Evolutionary conservation across 2,113 vertebrate genomes (phyloP), one percentile per base, ranked within the genome.

Genomic region (Cyprinodon variegatus): DNA sequence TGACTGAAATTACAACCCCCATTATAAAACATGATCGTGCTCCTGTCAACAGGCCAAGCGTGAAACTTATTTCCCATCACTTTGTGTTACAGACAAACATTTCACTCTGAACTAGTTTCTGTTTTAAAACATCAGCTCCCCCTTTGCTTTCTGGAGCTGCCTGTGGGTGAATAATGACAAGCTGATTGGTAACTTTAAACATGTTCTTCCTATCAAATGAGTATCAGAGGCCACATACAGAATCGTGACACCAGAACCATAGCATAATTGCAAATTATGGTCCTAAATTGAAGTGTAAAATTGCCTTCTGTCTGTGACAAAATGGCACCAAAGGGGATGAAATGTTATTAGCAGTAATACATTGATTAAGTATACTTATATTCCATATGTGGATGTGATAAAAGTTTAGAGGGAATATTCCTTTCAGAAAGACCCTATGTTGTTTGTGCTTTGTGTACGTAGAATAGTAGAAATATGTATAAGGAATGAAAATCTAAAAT

Each of bases 251-350:
- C 83, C 82, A 86, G 79, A 88, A 86, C 74, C 64, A 29, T 11
- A 3, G 43, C 59, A 89, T 88, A 85, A 91, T 89, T 90, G 68
- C 86, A 89, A 86, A 88, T 87, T 86, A 88, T 57, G 74, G 61
- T 68, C 65, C 66, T 66, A 53, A 84, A 87, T 81, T 61, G 17
- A 63, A 73, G 64, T 61, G 72, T 78, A 66, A 75, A 84, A 83
- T 85, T 75, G 64, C 61, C 62, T 65, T 83, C 72, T 79, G 68
- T 83, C 76, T 81, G 76, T 75, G 70, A 70, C 61, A 84, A 86
- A 79, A 84, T 29, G 68, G 17, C 63, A 65, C 82, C 68, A 79
- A 70, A 78, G 67, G 71, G 68, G 77, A 57, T 69, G 37, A 83
- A 81, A 53, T 63, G 41, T 78, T 77, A 82, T 82, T 70, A 75